A percentile compares a stretch with the other conserved stretches of the same genome.
phyloP scores from a whole-genome alignment of 2,888 invertebrate species.

The Cylindroiulus punctatus region DNA sequence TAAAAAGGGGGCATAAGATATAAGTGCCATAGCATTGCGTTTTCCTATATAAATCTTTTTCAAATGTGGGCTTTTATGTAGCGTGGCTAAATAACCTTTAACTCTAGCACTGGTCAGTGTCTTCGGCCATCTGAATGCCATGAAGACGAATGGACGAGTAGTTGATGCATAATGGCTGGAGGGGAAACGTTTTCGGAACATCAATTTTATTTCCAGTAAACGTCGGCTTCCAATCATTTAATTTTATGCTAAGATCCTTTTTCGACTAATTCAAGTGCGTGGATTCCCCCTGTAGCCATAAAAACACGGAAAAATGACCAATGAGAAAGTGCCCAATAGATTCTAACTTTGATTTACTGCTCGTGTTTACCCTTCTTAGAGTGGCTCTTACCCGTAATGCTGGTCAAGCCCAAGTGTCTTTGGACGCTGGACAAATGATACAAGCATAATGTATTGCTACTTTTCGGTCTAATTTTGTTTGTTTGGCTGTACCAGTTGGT shows the following conservation, averaged over 20 bases:
- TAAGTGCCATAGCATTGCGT: background rate
- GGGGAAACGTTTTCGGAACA: constrained; percentile 14
- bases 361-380: constrained; percentile 43
- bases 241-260: constrained; percentile 43
- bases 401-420: constrained; percentile 15
- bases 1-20: background rate
- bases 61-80: too few species aligned
- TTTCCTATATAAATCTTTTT: background rate
- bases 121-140: background rate
- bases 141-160: background rate
- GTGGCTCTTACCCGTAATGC: constrained; percentile 42
- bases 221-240: constrained; percentile 35
- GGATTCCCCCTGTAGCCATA: background rate
- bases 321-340: constrained; percentile 44
- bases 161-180: constrained; percentile 24
- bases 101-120: constrained; percentile 1
- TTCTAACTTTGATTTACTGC: constrained; percentile 52
- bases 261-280: constrained; percentile 45
- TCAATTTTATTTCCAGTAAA: constrained; percentile 31
- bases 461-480: constrained; percentile 48
- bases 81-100: background rate
- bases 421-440: constrained; percentile 48
- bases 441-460: constrained; percentile 50
- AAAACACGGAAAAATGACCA: constrained; percentile 43
- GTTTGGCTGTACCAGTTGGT: constrained; percentile 41